Percentiles rank a stretch among this genome's conserved stretches.
Evolutionary conservation across 2,113 vertebrate genomes (phyloP).

Genomic region (Pseudorectes ferrugineus): DNA sequence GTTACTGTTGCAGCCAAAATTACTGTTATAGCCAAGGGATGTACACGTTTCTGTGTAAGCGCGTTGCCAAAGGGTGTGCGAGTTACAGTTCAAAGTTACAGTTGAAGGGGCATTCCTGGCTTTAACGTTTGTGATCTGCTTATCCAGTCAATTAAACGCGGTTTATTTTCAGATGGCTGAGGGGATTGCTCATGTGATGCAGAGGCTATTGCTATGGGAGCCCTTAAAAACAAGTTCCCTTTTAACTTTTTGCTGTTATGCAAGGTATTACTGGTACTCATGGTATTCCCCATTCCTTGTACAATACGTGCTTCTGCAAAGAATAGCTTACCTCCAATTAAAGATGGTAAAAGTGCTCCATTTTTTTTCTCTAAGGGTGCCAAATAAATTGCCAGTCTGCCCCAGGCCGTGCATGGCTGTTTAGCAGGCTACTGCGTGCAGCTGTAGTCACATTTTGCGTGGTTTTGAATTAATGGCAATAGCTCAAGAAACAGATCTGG

Average conservation of each 20-base stretch:
- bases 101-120: conserved; percentile 67
- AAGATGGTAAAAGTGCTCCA: background rate
- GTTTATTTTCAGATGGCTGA: conserved; percentile 50
- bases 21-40: conserved; percentile 70
- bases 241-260: conserved; percentile 61
- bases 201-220: conserved; percentile 2
- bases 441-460: background rate
- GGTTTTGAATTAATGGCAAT: background rate
- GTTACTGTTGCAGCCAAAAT: conserved; percentile 58
- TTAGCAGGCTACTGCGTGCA: background rate
- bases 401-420: background rate
- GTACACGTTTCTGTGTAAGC: conserved; percentile 38
- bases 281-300: conserved; percentile 57
- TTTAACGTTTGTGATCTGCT: conserved; percentile 55
- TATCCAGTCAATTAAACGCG: conserved; percentile 52
- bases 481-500: background rate
- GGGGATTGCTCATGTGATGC: conserved; percentile 39
- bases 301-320: conserved; percentile 36
- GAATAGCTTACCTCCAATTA: conserved; percentile 24
- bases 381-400: background rate
- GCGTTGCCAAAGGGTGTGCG: conserved; percentile 42
- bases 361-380: background rate
- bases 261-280: conserved; percentile 60
- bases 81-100: conserved; percentile 62
- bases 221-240: conserved; percentile 28